Base-by-base conservation (phyloP, 2,797 vertebrate genomes). In the Catostomus latipinnis region DNA sequence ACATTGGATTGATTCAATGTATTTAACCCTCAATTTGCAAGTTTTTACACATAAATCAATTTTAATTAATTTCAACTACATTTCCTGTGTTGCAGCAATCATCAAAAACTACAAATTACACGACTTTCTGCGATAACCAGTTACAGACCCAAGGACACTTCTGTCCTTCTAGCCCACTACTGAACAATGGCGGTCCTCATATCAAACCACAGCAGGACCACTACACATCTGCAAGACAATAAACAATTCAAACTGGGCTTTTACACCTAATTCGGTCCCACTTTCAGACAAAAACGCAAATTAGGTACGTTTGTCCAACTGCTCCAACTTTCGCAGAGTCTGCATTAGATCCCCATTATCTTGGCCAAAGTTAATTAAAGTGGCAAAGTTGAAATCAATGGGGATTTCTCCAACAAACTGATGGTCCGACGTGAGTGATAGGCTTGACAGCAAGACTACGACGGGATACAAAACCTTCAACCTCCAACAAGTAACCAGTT, bases 311-410 rank as follows among this genome's bases (percentile, higher is more conserved):
- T 90, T 87, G 69, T 77, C 80, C 83, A 87, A 88, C 81, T 80
- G 74, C 69, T 86, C 66, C 80, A 87, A 92, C 88, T 92, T 93
- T 92, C 85, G 60, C 13, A 12, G 87, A 90, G 85, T 92, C 88
- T 88, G 45, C 69, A 66, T 87, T 75, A 82, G 82, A 88, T 86
- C 77, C 78, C 90, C 86, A 93, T 95, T 95, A 93, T 94, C 93
- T 93, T 86, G 87, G 74, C 87, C 84, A 86, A 92, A 94, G 93
- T 94, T 94, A 95, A 95, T 95, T 95, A 95, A 94, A 93, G 93
- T 91, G 87, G 90, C 90, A 90, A 87, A 83, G 87, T 89, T 84
- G 87, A 90, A 93, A 92, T 94, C 93, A 94, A 93, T 91, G 87
- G 90, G 91, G 92, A 93, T 93, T 93, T 93, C 92, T 81, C 84